phyloP scores from a whole-genome alignment of 2,797 vertebrate genomes.

The Hoplostethus atlanticus region DNA sequence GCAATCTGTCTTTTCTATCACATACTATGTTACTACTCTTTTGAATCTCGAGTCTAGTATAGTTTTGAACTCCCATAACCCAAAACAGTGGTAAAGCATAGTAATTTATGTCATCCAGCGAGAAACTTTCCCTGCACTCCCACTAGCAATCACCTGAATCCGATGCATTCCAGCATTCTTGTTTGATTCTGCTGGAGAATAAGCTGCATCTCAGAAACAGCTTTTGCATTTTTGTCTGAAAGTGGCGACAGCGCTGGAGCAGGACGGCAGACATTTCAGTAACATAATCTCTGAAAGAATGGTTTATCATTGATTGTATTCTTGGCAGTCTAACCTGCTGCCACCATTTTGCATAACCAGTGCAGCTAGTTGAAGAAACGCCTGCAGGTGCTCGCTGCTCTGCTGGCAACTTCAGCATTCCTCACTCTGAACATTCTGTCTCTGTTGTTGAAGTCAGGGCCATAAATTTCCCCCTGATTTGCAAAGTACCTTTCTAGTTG shows the following conservation, averaged over 20 bases:
- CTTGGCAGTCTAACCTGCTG: slow-evolving; percentile 43
- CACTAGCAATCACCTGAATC: background rate
- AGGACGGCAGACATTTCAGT: slow-evolving; percentile 19
- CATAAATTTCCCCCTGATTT: slow-evolving; percentile 16
- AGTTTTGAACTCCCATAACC: background rate
- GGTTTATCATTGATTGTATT: slow-evolving; percentile 36
- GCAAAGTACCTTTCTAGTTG: slow-evolving; percentile 20
- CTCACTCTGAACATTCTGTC: slow-evolving; percentile 66
- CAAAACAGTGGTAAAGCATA: background rate
- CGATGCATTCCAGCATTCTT: background rate
- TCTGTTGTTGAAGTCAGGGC: background rate
- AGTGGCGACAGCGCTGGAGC: background rate
- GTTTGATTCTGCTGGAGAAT: background rate
- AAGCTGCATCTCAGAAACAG: background rate
- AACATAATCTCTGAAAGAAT: slow-evolving; percentile 29
- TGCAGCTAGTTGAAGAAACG: slow-evolving; percentile 54
- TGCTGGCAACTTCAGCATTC: slow-evolving; percentile 61
- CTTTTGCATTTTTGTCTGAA: background rate
- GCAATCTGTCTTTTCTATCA: background rate
- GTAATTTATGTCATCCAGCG: background rate
- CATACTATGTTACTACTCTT: background rate
- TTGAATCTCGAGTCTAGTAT: background rate
- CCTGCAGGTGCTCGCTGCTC: slow-evolving; percentile 62
- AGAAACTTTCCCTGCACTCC: too few relatives aligned
- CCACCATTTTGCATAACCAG: slow-evolving; percentile 62